A percentile compares a stretch with the other conserved stretches of the same genome.
Evolutionary conservation across 1,140 invertebrate species (phyloP).

Genomic region (Colletes gigas): DNA sequence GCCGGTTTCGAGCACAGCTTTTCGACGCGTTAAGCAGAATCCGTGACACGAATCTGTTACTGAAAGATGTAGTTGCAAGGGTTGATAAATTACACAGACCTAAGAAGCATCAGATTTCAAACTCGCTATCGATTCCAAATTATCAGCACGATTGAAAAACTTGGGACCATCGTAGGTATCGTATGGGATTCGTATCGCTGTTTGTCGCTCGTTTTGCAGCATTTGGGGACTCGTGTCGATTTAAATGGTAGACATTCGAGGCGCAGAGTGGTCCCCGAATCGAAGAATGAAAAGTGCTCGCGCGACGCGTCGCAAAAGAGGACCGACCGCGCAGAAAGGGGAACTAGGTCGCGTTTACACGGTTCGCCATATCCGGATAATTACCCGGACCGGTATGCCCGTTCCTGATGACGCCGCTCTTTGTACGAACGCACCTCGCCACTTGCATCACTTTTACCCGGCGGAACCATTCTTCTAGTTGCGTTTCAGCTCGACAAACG

Average conservation of each 20-base stretch:
- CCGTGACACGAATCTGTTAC: too few species aligned
- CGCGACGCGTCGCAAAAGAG: conserved; percentile 44
- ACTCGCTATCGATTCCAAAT: too few species aligned
- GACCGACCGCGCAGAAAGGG: conserved; percentile 46
- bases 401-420: conserved; percentile 38
- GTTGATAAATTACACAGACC: too few species aligned
- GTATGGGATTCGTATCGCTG: too few species aligned
- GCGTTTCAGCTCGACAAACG: neutral
- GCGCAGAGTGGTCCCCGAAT: neutral
- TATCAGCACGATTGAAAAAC: too few species aligned
- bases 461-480: conserved; percentile 40
- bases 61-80: too few species aligned
- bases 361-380: conserved; percentile 69
- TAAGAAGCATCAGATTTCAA: too few species aligned
- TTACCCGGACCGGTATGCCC: conserved; percentile 58
- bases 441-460: conserved; percentile 60
- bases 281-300: conserved; percentile 2
- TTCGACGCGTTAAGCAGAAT: too few species aligned
- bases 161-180: too few species aligned
- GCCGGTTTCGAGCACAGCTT: too few species aligned
- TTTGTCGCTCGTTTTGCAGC: too few species aligned
- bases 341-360: conserved; percentile 67
- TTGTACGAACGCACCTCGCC: conserved; percentile 41
- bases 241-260: neutral
- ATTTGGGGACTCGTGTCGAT: too few species aligned